These are phyloP conservation scores for Temnothorax rugatulus DNA, from an alignment of 2,888 invertebrate genomes.

Conservation along the genomic window DNA sequence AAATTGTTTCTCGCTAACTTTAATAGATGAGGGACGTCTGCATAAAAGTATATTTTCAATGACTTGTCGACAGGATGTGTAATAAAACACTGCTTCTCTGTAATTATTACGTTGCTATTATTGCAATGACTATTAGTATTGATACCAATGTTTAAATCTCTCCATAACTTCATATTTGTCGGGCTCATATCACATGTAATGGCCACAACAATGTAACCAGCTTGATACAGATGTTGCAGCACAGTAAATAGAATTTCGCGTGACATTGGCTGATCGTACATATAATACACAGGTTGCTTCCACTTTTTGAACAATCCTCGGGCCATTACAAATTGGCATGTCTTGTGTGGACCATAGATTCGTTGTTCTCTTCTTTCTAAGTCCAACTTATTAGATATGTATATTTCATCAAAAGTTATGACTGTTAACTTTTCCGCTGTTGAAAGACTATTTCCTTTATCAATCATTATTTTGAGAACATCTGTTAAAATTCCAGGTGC, in stretches of 20 bases:
- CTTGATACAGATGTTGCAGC: not conserved
- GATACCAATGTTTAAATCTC: no score
- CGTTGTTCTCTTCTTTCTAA: not conserved
- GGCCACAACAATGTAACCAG: not conserved
- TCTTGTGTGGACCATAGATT: not conserved
- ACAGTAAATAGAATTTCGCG: not conserved
- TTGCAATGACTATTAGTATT: no score
- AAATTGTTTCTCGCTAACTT: no score
- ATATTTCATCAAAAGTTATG: not conserved
- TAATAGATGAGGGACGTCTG: no score
- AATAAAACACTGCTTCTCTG: no score
- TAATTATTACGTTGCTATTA: no score
- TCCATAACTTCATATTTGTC: not conserved
- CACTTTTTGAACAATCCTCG: not conserved
- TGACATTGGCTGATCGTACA: not conserved
- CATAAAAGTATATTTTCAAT: no score
- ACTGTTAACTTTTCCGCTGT: not conserved
- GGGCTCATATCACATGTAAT: not conserved
- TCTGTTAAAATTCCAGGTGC: not conserved
- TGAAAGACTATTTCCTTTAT: not conserved
- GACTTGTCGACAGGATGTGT: no score
- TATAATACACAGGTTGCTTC: not conserved
- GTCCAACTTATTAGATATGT: not conserved
- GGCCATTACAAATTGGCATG: not conserved
- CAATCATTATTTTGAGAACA: not conserved